These are phyloP conservation scores for Fissipunctia ypsillon DNA, from an alignment of 2,888 invertebrate genomes.

Conservation along the genomic window DNA sequence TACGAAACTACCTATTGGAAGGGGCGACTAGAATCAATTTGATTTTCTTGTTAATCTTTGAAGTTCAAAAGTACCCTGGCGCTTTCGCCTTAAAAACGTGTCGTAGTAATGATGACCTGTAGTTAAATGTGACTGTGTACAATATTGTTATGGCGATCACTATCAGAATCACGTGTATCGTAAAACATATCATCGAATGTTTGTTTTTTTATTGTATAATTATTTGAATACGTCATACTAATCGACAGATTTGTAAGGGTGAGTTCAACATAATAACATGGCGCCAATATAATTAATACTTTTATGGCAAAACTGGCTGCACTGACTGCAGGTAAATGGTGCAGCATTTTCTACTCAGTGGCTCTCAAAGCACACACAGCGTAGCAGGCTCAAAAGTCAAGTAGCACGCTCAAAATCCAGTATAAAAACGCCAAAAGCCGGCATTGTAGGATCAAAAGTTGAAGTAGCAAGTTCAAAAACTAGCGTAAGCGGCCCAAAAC, in stretches of 20 bases:
- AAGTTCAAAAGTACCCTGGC: too few species aligned
- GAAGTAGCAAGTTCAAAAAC: too few species aligned
- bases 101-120: not conserved
- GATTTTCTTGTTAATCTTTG: too few species aligned
- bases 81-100: not conserved
- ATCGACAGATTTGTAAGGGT: slow-evolving; percentile 13
- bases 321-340: not conserved
- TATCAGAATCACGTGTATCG: slow-evolving; percentile 54
- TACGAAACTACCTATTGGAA: too few species aligned
- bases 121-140: slow-evolving; percentile 14
- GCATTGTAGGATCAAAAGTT: too few species aligned
- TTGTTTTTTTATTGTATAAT: slow-evolving; percentile 19
- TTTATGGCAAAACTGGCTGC: too few species aligned
- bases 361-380: not conserved
- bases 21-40: too few species aligned
- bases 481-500: not conserved
- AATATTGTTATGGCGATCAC: slow-evolving; percentile 15
- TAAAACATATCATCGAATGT: slow-evolving; percentile 41
- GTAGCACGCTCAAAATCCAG: too few species aligned
- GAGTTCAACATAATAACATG: slow-evolving; percentile 5
- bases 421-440: too few species aligned
- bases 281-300: not conserved
- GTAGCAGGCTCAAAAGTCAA: not conserved
- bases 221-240: slow-evolving; percentile 25
- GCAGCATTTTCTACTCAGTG: not conserved